These are phyloP conservation scores for Phyto melanocephala DNA, from an alignment of 2,888 invertebrate species.

Conservation along the genomic window DNA sequence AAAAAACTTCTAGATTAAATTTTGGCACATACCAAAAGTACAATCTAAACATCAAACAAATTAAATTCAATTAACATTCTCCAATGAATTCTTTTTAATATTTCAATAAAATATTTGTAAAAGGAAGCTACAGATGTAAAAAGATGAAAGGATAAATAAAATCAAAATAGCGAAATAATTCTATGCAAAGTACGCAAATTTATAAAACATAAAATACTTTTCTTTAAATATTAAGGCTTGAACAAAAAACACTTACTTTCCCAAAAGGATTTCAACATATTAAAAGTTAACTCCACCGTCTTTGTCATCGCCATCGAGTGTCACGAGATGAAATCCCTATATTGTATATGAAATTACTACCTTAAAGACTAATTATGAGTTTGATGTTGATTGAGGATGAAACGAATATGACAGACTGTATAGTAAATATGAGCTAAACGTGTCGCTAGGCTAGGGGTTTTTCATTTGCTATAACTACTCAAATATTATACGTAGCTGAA, in stretches of 20 bases:
- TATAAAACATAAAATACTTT: not conserved
- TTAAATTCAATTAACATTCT: not conserved
- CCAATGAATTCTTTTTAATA: not conserved
- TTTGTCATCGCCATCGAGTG: not conserved
- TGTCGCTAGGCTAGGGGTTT: too few relatives aligned
- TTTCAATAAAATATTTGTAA: slow-evolving; percentile 2
- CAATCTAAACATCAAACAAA: too few relatives aligned
- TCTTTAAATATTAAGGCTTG: not conserved
- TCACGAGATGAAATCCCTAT: not conserved
- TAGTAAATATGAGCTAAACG: too few relatives aligned
- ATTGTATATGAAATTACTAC: not conserved
- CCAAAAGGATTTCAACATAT: not conserved
- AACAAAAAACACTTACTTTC: not conserved
- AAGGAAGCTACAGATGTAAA: slow-evolving; percentile 22
- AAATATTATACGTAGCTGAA: too few relatives aligned
- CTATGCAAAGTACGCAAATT: not conserved
- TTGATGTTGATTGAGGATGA: slow-evolving; percentile 8
- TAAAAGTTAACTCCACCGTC: not conserved
- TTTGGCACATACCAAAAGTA: too few relatives aligned
- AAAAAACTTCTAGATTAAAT: too few relatives aligned
- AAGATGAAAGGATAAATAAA: not conserved
- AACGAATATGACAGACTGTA: too few relatives aligned
- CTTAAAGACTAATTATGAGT: not conserved
- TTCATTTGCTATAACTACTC: too few relatives aligned
- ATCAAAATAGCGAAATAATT: not conserved